A percentile compares a stretch with the other conserved stretches of the same genome.
Evolutionary conservation across 2,113 vertebrate species (phyloP).

Genomic region (Caranx melampygus): DNA sequence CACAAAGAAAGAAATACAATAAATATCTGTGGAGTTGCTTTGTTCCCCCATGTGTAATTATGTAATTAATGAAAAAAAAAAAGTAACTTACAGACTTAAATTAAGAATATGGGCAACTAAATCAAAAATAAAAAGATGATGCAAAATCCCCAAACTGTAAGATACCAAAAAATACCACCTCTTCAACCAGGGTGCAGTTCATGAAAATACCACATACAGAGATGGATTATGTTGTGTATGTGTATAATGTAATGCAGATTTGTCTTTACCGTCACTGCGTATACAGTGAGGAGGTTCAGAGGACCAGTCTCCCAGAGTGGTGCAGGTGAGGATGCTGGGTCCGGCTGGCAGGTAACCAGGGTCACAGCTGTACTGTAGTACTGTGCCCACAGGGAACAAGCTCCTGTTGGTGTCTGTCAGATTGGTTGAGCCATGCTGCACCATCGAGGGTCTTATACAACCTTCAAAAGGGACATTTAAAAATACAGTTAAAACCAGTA

Average conservation of each 20-base stretch:
- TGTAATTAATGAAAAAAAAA: not conserved
- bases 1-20: not conserved
- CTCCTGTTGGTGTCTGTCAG: conserved; percentile 80
- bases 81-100: not conserved
- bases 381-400: conserved; percentile 78
- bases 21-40: not conserved
- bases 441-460: conserved; percentile 74
- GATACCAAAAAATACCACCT: not conserved
- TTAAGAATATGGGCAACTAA: not conserved
- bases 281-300: conserved; percentile 79
- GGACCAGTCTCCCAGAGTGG: conserved; percentile 78
- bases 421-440: conserved; percentile 76
- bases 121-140: not conserved
- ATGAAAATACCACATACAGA: not conserved
- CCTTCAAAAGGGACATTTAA: conserved; percentile 49
- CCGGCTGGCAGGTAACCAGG: conserved; percentile 79
- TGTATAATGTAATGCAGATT: not conserved
- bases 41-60: not conserved
- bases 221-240: not conserved
- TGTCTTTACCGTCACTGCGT: conserved; percentile 77
- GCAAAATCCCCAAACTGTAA: not conserved
- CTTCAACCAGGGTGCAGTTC: not conserved
- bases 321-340: conserved; percentile 74
- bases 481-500: not conserved
- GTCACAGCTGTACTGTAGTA: conserved; percentile 83